A percentile compares a stretch with the other conserved stretches of the same genome.
phyloP scores from a whole-genome alignment of 2,888 invertebrate genomes.

The Agrotis puta region DNA sequence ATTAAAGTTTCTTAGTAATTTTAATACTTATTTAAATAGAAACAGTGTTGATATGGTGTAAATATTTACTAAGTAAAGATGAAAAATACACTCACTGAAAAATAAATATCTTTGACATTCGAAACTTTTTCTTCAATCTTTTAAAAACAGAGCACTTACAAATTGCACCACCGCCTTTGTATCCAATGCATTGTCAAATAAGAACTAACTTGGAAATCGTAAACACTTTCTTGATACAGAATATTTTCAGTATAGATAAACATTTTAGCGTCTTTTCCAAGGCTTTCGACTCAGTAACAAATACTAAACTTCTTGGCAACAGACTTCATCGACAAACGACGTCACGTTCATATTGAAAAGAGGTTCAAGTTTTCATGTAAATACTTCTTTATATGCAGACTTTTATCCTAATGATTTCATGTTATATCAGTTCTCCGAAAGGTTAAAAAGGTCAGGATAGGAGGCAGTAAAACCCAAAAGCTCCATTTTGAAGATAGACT shows the following conservation, averaged over 20 bases:
- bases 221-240: conserved; percentile 45
- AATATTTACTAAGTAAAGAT: neutral
- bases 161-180: conserved; percentile 25
- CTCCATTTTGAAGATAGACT: conserved; percentile 36
- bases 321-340: conserved; percentile 39
- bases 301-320: conserved; percentile 51
- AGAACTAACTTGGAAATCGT: conserved; percentile 49
- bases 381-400: conserved; percentile 16
- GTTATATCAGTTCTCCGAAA: conserved; percentile 23
- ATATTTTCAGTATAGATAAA: conserved; percentile 43
- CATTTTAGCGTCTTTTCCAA: conserved; percentile 41
- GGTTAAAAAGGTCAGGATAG: conserved; percentile 34
- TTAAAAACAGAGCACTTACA: conserved; percentile 38
- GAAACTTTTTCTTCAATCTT: conserved; percentile 23
- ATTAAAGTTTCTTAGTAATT: too few species aligned
- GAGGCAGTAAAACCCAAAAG: conserved; percentile 43
- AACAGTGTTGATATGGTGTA: neutral
- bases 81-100: neutral
- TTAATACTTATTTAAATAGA: too few species aligned
- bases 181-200: conserved; percentile 43
- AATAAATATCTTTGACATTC: neutral
- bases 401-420: conserved; percentile 37
- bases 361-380: conserved; percentile 25
- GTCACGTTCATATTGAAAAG: conserved; percentile 45
- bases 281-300: conserved; percentile 46